A percentile compares a stretch with the other conserved stretches of the same genome.
phyloP scores from a whole-genome alignment of 2,888 invertebrate genomes.

The Apamea sordens region DNA sequence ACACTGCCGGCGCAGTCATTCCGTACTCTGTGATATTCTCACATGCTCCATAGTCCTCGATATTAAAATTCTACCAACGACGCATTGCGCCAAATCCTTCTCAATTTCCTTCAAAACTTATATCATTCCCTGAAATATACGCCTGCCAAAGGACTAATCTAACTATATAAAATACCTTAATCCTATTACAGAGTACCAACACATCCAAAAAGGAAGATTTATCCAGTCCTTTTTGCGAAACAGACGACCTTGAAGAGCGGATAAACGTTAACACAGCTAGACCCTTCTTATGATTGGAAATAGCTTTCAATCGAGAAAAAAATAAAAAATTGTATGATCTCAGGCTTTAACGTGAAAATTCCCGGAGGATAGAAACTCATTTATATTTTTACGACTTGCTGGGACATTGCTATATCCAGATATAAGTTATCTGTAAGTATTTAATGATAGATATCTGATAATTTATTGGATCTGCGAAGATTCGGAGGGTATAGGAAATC shows the following conservation, averaged over 20 bases:
- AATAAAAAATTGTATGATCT: constrained; percentile 43
- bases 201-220: constrained; percentile 45
- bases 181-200: constrained; percentile 44
- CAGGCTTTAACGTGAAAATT: constrained; percentile 34
- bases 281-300: constrained; percentile 56
- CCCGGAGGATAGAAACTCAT: constrained; percentile 52
- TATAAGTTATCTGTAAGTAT: neutral
- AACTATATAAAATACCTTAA: constrained; percentile 34
- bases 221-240: constrained; percentile 23
- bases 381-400: constrained; percentile 59
- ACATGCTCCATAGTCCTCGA: neutral
- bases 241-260: constrained; percentile 41
- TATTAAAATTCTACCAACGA: neutral
- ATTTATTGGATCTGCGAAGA: constrained; percentile 17
- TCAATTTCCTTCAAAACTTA: neutral
- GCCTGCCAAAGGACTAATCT: constrained; percentile 25
- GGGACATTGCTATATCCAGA: constrained; percentile 21
- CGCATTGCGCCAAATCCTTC: constrained; percentile 10
- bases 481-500: neutral
- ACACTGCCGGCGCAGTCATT: neutral
- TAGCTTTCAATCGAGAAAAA: constrained; percentile 56
- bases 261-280: constrained; percentile 49
- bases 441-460: constrained; percentile 14
- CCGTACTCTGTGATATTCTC: neutral
- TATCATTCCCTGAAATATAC: neutral